Evolutionary conservation across 2,113 vertebrate genomes (phyloP), one percentile per base, ranked within the genome.

Genomic region (Paratilapia polleni): DNA sequence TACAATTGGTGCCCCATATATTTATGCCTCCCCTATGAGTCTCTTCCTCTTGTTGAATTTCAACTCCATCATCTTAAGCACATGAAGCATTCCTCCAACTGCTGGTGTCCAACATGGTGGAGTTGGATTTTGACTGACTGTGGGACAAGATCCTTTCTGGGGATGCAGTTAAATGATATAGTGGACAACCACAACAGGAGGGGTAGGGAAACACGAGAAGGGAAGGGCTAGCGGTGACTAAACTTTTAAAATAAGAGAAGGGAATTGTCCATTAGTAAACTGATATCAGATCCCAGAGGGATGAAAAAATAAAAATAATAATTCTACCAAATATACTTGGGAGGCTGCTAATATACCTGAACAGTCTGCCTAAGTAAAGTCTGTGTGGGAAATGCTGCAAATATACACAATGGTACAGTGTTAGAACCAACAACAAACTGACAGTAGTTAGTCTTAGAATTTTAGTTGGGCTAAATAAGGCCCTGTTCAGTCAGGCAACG

Each of bases 41-140:
- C 28, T 70, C 66, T 70, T 52, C 66, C 24, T 52, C 6, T 49
- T 70, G 1, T 52, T 70, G 24, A 70, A 70, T 0, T 70, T 70
- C 1, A 52, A 2, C 11, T 41, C 38, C 10, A 41, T 47, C 14
- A 47, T 47, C 43, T 47, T 41, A 12, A 41, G 38, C 43, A 26
- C 63, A 66, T 0, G 0, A 28, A 12, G 66, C 66, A 0, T 24
- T 36, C 49, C 0, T 70, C 9, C 17, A 70, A 3, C 43, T 0
- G 10, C 66, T 52, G 43, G 9, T 20, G 24, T 20, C 24, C 10
- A 52, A 10, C 0, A 28, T 8, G 66, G 43, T 70, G 66, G 43
- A 20, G 6, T 31, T 49, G 5, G 41, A 66, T 7, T 68, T 0
- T 49, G 1, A 28, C 41, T 28, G 0, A 19, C 17, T 26, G 41